Base-by-base conservation (phyloP, 2,888 invertebrate species). In the Actias luna region DNA sequence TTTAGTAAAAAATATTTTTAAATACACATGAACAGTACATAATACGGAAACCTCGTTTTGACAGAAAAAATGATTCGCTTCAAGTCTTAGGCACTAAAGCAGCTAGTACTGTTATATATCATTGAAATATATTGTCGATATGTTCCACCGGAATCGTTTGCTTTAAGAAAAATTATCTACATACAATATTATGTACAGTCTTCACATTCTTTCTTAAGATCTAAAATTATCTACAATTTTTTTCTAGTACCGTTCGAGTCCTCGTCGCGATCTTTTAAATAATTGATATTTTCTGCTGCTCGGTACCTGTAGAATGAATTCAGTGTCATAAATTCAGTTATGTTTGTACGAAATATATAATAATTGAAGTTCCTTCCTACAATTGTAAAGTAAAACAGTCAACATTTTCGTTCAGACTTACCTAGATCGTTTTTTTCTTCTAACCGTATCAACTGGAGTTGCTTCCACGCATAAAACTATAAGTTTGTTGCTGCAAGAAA, bases 391-490 rank as follows among this genome's bases (percentile, higher is more conserved):
- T 35, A 35, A 36, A 36, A 16, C 5, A 36, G 10, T 12, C 16
- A 10, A 16, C 0, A 33, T 60, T 27, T 29, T 1, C 12, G 2
- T 50, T 12, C 46, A 12, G 5, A 85, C 90, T 86, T 80, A 92
- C 92, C 87, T 89, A 36, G 90, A 89, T 83, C 91, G 85, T 84
- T 86, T 94, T 94, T 92, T 94, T 94, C 91, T 93, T 82, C 91
- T 87, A 67, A 93, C 93, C 68, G 94, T 92, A 71, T 93, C 93
- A 68, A 93, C 93, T 57, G 94, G 94, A 60, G 96, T 94, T 42
- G 96, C 96, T 93, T 99, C 98, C 74, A 99, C 95, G 88, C 99
- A 99, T 55, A 99, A 94, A 64, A 99, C 95, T 78, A 98, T 96
- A 80, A 98, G 95, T 82, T 95, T 95, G 86, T 96, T 97, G 90